These are phyloP conservation scores for Euspilapteryx auroguttella DNA, from an alignment of 2,888 invertebrate genomes.

Conservation along the genomic window DNA sequence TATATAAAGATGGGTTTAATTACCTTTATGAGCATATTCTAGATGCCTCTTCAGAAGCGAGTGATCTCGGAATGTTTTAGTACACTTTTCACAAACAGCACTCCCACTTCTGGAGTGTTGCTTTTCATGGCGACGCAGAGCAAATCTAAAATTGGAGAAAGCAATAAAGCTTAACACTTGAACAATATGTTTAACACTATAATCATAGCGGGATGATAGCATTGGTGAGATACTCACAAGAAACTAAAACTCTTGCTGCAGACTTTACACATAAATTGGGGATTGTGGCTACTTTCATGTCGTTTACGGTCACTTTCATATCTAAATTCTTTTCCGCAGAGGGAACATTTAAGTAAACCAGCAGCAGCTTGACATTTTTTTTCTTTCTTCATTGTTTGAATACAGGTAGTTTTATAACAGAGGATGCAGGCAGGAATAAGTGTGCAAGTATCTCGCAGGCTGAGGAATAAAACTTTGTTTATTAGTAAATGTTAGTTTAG, in stretches of 20 bases:
- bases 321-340: constrained; percentile 35
- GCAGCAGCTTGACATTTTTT: too few species aligned
- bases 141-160: constrained; percentile 32
- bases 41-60: constrained; percentile 33
- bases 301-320: constrained; percentile 42
- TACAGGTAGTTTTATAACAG: too few species aligned
- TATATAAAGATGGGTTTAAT: background rate
- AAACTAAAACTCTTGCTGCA: constrained; percentile 50
- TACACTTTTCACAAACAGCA: constrained; percentile 30
- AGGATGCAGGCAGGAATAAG: too few species aligned
- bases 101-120: constrained; percentile 36
- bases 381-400: too few species aligned
- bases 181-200: too few species aligned
- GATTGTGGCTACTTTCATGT: constrained; percentile 40
- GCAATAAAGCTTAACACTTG: too few species aligned
- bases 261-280: constrained; percentile 33
- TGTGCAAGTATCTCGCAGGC: too few species aligned
- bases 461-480: too few species aligned
- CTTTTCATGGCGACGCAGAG: constrained; percentile 38
- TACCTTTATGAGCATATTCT: constrained; percentile 49
- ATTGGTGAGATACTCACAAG: constrained; percentile 45
- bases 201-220: too few species aligned
- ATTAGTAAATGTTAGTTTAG: too few species aligned
- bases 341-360: constrained; percentile 17
- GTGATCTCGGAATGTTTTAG: constrained; percentile 33